Evolutionary conservation across 2,113 vertebrate genomes (phyloP).

Genomic region (Heptranchias perlo): DNA sequence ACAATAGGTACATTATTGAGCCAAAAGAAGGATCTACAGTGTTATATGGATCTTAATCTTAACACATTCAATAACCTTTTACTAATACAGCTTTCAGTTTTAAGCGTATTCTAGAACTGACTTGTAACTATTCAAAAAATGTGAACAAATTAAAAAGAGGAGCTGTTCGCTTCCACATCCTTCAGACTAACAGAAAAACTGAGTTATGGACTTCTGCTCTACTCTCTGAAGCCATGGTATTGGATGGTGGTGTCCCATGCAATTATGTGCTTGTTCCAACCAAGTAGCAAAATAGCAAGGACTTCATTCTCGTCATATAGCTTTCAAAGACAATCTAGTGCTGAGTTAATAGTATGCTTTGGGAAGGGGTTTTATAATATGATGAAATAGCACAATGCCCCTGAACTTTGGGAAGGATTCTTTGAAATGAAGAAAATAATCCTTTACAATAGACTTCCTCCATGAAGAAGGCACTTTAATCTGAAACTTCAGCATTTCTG

Average conservation of each 20-base stretch:
- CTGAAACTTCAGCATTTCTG: neutral
- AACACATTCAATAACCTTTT: neutral
- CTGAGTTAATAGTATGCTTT: neutral
- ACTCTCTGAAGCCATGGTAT: neutral
- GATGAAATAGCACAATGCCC: neutral
- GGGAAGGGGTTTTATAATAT: neutral
- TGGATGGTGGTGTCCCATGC: neutral
- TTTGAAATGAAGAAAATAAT: neutral
- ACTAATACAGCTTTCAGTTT: neutral
- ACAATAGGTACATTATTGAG: neutral
- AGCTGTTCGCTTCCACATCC: neutral
- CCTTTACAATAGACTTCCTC: neutral
- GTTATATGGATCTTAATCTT: neutral
- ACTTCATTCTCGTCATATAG: no score
- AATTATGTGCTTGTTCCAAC: neutral
- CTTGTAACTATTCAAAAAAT: neutral
- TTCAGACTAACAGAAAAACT: neutral
- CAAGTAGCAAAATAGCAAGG: no score
- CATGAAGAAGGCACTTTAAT: neutral
- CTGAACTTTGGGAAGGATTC: neutral
- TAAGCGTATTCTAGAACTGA: neutral
- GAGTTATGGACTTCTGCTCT: neutral
- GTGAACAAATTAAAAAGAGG: neutral
- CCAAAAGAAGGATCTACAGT: neutral
- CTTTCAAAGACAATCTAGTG: neutral